phyloP scores from a whole-genome alignment of 2,113 vertebrate species.

The Cheirogaleus medius region DNA sequence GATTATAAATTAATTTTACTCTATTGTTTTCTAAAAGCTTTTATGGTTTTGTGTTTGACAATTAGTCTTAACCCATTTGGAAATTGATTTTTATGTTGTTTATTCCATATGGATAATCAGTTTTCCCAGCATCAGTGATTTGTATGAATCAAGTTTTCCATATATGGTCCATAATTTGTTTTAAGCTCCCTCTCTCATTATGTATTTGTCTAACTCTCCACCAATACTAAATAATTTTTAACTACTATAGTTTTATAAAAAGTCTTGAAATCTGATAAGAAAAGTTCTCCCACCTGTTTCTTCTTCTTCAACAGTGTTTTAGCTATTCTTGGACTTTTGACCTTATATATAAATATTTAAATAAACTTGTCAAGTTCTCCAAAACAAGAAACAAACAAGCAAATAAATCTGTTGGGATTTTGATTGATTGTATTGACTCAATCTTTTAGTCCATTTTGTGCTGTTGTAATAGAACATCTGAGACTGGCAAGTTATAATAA shows the following conservation, averaged over 20 bases:
- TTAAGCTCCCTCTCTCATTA: not conserved
- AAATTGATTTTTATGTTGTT: not conserved
- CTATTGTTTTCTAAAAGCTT: not conserved
- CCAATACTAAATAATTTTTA: not conserved
- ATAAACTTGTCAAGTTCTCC: not conserved
- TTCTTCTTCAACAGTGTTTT: not conserved
- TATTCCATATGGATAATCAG: not conserved
- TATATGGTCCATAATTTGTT: not conserved
- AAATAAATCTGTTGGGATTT: not conserved
- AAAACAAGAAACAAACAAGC: not conserved
- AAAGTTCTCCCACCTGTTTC: not conserved
- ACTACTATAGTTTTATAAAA: not conserved
- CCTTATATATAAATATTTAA: slow-evolving; percentile 37
- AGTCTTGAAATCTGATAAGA: not conserved
- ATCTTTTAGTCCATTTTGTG: not conserved
- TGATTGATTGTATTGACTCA: not conserved
- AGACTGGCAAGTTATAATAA: not conserved
- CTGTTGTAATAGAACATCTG: not conserved
- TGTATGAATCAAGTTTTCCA: not conserved
- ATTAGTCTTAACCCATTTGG: not conserved
- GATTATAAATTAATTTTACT: not conserved
- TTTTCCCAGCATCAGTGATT: not conserved
- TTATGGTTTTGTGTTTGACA: not conserved
- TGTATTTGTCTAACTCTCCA: not conserved
- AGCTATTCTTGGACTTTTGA: not conserved